A percentile compares a stretch with the other conserved stretches of the same genome.
Evolutionary conservation across 2,113 vertebrate species (phyloP).

Genomic region (Spizaetus ornatus): DNA sequence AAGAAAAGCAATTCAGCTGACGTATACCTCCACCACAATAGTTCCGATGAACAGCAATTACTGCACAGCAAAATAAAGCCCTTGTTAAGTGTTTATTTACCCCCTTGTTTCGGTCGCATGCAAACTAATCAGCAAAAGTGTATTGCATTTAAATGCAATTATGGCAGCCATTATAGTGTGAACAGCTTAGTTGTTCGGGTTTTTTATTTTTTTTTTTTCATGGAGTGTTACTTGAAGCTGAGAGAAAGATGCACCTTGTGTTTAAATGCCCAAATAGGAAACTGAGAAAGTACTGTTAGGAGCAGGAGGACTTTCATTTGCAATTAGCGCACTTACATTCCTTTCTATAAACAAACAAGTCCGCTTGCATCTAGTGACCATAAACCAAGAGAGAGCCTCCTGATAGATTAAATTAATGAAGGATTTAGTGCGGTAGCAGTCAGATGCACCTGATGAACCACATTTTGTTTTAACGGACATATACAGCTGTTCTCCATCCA

Average conservation of each 20-base stretch:
- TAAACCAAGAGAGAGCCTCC: not conserved
- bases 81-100: constrained; percentile 31
- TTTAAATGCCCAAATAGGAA: not conserved
- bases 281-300: not conserved
- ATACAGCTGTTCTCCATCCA: not conserved
- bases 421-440: not conserved
- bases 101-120: not conserved
- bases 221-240: not conserved
- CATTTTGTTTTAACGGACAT: not conserved
- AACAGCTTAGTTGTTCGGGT: not conserved
- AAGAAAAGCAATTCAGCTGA: not conserved
- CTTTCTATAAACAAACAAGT: not conserved
- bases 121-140: constrained; percentile 18
- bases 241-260: not conserved
- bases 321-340: not conserved
- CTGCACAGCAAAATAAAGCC: not conserved
- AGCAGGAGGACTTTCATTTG: not conserved
- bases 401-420: not conserved
- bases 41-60: not conserved
- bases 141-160: constrained; percentile 33
- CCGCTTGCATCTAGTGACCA: not conserved
- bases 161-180: not conserved
- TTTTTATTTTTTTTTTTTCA: not conserved
- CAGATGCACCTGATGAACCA: not conserved
- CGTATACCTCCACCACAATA: not conserved